phyloP scores from a whole-genome alignment of 2,797 vertebrate species.

The Hyperoplus immaculatus region DNA sequence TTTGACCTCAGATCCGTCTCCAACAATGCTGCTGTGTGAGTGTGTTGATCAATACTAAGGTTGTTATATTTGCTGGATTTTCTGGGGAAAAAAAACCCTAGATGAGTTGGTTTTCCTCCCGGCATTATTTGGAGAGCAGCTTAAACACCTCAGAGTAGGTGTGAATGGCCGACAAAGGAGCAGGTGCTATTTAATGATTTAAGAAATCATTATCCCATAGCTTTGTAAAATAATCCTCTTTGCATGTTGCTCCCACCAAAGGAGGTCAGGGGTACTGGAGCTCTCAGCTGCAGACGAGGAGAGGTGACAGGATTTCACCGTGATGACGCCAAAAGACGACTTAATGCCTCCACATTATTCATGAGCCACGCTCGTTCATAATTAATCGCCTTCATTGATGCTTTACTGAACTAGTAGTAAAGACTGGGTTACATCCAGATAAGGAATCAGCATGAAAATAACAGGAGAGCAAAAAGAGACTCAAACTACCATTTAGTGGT shows the following conservation, averaged over 20 bases:
- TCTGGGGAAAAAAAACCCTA: not conserved
- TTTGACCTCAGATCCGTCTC: conserved; percentile 18
- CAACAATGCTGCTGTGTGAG: conserved; percentile 37
- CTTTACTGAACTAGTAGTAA: not conserved
- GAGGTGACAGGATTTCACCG: not conserved
- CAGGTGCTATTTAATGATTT: conserved; percentile 52
- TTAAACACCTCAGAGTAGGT: conserved; percentile 6
- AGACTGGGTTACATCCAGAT: not conserved
- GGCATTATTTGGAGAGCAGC: conserved; percentile 29
- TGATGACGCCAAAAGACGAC: too few species aligned
- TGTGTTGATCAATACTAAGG: conserved; percentile 6
- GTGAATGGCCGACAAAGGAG: conserved; percentile 27
- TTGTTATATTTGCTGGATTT: not conserved
- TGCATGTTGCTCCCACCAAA: conserved; percentile 18
- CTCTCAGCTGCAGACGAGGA: conserved; percentile 6
- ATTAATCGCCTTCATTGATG: not conserved
- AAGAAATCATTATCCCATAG: conserved; percentile 48
- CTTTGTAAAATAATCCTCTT: conserved; percentile 44
- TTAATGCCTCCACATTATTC: not conserved
- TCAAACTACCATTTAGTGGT: not conserved
- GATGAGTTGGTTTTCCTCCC: not conserved
- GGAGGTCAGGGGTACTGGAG: conserved; percentile 38
- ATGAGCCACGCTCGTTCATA: not conserved
- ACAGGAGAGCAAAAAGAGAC: not conserved
- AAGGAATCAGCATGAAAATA: not conserved